Conservation (phyloP, 2,113 vertebrate genomes). For the Neolamprologus toae region DNA sequence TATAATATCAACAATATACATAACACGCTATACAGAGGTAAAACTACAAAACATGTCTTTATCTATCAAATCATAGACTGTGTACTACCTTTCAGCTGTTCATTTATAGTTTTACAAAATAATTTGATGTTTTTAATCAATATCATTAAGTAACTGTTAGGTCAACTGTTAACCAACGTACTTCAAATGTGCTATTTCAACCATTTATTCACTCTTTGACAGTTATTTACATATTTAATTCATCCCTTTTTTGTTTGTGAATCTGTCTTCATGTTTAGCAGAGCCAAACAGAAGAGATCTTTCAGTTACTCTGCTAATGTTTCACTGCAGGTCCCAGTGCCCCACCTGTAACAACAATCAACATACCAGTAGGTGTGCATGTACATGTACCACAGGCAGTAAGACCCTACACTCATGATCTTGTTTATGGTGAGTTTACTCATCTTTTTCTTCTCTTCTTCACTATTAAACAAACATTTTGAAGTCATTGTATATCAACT, state of each 20-base stretch:
- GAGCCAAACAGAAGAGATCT: not conserved
- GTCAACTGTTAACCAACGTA: not conserved
- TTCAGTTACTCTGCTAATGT: not conserved
- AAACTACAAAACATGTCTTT: not conserved
- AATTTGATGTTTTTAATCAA: not conserved
- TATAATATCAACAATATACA: not conserved
- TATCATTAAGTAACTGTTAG: not conserved
- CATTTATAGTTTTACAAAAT: not conserved
- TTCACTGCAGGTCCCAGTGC: not conserved
- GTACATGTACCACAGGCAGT: not conserved
- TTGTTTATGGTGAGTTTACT: constrained; percentile 51
- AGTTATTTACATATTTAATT: not conserved
- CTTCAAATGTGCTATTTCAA: not conserved
- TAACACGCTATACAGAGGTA: not conserved
- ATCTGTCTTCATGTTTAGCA: not conserved
- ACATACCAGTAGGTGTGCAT: not conserved
- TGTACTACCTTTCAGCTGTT: not conserved
- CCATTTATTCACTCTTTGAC: not conserved
- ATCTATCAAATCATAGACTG: not conserved
- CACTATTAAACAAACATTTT: not conserved
- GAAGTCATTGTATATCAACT: not conserved
- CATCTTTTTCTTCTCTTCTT: not conserved
- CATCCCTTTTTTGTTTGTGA: not conserved
- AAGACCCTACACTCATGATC: not conserved
- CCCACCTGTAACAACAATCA: not conserved